Conservation (phyloP, 2,113 vertebrate genomes). For the Scolopax mira region DNA sequence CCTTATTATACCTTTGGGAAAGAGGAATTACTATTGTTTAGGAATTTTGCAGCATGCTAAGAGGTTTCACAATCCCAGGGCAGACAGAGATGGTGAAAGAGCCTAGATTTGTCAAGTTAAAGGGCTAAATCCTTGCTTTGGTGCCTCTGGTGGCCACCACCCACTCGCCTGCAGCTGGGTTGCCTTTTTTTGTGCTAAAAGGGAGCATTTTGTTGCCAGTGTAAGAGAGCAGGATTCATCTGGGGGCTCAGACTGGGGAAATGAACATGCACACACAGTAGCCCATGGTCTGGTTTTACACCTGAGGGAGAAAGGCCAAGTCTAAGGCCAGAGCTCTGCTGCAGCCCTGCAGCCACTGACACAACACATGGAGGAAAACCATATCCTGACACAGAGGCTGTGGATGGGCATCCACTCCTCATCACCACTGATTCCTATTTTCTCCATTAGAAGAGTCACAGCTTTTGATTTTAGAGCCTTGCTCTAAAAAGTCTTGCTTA, state of each 20-base stretch:
- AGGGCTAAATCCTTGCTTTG: neutral
- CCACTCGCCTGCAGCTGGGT: accelerated
- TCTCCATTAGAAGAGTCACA: neutral
- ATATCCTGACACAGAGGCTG: accelerated
- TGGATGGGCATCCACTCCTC: neutral
- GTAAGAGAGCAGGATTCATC: neutral
- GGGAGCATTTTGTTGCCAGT: neutral
- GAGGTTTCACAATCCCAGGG: neutral
- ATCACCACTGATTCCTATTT: no score
- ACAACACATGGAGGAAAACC: accelerated
- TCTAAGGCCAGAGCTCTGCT: neutral
- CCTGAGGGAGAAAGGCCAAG: neutral
- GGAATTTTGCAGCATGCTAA: neutral
- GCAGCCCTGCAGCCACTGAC: neutral
- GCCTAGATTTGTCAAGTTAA: neutral
- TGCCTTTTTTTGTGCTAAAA: neutral
- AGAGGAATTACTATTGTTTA: neutral
- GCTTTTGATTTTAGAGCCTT: neutral
- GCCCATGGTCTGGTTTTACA: neutral
- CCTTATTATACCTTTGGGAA: neutral
- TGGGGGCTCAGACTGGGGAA: neutral
- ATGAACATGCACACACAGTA: accelerated
- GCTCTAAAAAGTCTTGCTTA: neutral
- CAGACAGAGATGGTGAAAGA: neutral
- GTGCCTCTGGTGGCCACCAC: neutral